Conservation (phyloP, 1,140 invertebrate genomes). For the Hirudo medicinalis region DNA sequence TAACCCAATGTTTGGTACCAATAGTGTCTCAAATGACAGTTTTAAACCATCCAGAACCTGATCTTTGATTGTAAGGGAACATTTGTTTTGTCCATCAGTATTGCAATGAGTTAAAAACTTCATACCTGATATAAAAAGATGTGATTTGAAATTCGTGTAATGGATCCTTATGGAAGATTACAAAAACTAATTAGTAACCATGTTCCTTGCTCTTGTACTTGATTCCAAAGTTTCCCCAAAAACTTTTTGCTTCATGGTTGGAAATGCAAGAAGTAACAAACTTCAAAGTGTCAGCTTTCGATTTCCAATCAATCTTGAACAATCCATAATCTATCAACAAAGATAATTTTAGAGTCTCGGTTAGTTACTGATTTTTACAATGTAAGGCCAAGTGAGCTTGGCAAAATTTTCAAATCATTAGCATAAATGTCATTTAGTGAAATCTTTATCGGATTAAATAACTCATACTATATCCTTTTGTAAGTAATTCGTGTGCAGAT, state of each 20-base stretch:
- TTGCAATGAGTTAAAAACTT: background rate
- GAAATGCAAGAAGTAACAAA: background rate
- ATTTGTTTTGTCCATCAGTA: background rate
- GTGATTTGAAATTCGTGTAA: background rate
- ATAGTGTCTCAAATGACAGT: constrained; percentile 8
- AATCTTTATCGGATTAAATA: background rate
- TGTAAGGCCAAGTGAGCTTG: background rate
- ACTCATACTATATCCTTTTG: constrained; percentile 8
- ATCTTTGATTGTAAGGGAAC: background rate
- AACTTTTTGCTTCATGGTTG: background rate
- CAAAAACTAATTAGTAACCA: background rate
- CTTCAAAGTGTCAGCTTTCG: background rate
- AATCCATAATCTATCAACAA: constrained; percentile 10
- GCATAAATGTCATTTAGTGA: background rate
- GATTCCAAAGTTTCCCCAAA: background rate
- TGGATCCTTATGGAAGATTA: background rate
- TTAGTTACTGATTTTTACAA: background rate
- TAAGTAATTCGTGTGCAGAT: background rate
- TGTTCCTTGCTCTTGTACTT: background rate
- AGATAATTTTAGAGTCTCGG: background rate
- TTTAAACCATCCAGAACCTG: constrained; percentile 2
- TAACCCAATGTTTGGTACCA: constrained; percentile 5
- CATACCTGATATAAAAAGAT: background rate
- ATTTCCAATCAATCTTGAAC: constrained; percentile 2
- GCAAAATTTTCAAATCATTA: background rate